Conservation (phyloP, 2,888 invertebrate species). For the Nemurella pictetii region DNA sequence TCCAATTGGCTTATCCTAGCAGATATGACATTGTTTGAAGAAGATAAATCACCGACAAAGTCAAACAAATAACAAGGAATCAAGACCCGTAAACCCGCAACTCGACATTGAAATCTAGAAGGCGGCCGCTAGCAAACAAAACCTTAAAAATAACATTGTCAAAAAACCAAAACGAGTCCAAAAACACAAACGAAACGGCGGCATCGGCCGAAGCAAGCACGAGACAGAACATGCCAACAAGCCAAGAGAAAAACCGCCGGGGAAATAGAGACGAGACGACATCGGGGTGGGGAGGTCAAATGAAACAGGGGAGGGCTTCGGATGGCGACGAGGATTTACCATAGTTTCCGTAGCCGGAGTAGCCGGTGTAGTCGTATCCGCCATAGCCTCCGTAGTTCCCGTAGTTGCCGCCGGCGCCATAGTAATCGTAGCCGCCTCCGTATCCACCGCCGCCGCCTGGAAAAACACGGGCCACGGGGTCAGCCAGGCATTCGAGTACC, state of each 20-base stretch:
- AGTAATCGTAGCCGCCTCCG: slow-evolving; percentile 68
- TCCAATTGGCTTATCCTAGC: too few relatives aligned
- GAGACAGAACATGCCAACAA: neutral
- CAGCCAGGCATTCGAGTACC: neutral
- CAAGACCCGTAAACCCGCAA: too few relatives aligned
- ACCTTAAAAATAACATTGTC: neutral
- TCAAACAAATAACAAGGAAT: too few relatives aligned
- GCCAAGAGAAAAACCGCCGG: neutral
- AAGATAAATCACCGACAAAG: too few relatives aligned
- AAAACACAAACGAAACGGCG: neutral
- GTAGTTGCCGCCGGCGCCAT: slow-evolving; percentile 63
- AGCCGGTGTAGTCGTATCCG: slow-evolving; percentile 79
- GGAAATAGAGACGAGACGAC: neutral
- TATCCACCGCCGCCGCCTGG: slow-evolving; percentile 43
- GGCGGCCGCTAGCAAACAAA: neutral
- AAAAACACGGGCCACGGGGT: neutral
- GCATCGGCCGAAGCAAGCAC: neutral
- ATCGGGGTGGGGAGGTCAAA: neutral
- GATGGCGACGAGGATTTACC: slow-evolving; percentile 46
- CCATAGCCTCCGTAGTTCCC: slow-evolving; percentile 65
- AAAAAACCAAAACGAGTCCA: neutral
- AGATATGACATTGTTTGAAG: too few relatives aligned
- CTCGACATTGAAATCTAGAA: neutral
- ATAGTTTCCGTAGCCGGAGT: slow-evolving; percentile 82
- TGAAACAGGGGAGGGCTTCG: neutral